phyloP scores from a whole-genome alignment of 2,797 vertebrate species.

The Phataginus tetradactyla region DNA sequence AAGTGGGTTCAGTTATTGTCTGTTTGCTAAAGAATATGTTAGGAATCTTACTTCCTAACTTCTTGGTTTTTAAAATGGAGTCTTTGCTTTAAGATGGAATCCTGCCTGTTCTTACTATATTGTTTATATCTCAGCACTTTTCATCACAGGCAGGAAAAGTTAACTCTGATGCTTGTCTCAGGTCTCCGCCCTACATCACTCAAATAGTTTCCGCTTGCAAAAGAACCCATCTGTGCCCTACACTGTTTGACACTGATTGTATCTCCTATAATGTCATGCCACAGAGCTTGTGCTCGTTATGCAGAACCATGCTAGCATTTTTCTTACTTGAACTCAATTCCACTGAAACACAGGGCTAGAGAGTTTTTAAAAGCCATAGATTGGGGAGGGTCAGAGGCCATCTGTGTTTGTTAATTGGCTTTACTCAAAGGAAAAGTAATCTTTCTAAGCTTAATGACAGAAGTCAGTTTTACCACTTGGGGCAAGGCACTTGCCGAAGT shows the following conservation, averaged over 20 bases:
- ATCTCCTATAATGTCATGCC: not conserved
- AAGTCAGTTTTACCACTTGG: not conserved
- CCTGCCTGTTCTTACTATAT: no score
- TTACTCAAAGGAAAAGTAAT: not conserved
- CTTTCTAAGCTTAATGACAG: not conserved
- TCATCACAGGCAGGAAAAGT: no score
- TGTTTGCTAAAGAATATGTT: no score
- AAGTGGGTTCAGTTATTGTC: no score
- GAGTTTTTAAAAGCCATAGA: not conserved
- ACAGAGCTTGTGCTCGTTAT: not conserved
- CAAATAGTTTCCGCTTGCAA: not conserved
- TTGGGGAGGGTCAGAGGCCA: no score
- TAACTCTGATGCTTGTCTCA: no score
- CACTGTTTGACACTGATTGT: not conserved
- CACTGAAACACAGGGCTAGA: not conserved
- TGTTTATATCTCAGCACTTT: no score
- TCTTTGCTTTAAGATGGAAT: no score
- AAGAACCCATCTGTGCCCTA: not conserved
- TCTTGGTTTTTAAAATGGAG: no score
- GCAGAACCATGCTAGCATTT: not conserved
- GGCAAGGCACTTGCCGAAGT: not conserved
- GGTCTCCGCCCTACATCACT: no score
- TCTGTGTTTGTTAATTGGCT: not conserved
- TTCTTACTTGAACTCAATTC: not conserved
- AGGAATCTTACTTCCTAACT: no score